Conservation (phyloP, 2,113 vertebrate genomes). For the Rostratula benghalensis region DNA sequence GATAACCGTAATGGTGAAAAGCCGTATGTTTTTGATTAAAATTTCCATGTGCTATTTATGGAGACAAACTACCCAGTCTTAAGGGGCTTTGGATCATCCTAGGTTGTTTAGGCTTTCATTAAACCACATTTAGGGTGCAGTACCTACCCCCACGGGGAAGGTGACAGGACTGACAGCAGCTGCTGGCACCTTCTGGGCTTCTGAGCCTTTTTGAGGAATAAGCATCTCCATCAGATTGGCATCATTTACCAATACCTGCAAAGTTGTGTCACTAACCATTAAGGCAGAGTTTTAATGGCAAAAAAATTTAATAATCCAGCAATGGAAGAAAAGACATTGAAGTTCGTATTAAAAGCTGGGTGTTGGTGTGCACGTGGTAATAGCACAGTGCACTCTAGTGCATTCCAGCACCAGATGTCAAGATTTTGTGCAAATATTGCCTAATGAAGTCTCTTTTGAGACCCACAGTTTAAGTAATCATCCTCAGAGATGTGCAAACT, state of each 20-base stretch:
- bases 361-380: background rate
- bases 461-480: background rate
- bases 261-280: background rate
- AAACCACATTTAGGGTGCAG: background rate
- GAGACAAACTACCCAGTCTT: background rate
- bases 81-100: background rate
- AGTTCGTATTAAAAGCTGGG: background rate
- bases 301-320: background rate
- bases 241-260: background rate
- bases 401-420: background rate
- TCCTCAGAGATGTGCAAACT: background rate
- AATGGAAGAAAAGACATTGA: background rate
- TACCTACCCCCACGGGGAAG: background rate
- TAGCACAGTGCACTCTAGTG: background rate
- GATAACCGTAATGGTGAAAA: slow-evolving; percentile 11
- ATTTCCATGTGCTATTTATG: slow-evolving; percentile 11
- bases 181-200: background rate
- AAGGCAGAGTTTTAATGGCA: background rate
- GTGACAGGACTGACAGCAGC: background rate
- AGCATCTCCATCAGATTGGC: background rate
- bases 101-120: background rate
- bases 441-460: slow-evolving; percentile 14
- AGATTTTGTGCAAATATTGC: slow-evolving; percentile 26
- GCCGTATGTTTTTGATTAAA: slow-evolving; percentile 23
- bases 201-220: background rate